A percentile compares a stretch with the other conserved stretches of the same genome.
phyloP scores from a whole-genome alignment of 1,140 invertebrate genomes.

The Stegodyphus mimosarum region DNA sequence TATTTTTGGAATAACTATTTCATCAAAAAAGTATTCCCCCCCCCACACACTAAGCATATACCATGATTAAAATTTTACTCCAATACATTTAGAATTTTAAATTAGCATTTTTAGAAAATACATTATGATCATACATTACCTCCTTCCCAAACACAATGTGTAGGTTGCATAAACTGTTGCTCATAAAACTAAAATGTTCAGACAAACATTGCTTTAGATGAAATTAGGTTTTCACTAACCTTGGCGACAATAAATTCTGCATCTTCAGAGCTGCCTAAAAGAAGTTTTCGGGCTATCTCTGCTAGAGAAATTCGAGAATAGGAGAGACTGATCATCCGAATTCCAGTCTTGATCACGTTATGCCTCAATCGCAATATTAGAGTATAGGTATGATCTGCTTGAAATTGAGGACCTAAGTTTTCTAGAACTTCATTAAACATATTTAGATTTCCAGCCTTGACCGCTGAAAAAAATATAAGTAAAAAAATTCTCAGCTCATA shows the following conservation, averaged over 20 bases:
- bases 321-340: conserved; percentile 94
- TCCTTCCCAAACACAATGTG: no score
- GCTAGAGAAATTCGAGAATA: conserved; percentile 96
- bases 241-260: conserved; percentile 99
- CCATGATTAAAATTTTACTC: no score
- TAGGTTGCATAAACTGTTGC: no score
- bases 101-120: no score
- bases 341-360: conserved; percentile 99
- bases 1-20: no score
- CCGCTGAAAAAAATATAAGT: conserved; percentile 74
- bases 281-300: conserved; percentile 94
- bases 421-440: conserved; percentile 94
- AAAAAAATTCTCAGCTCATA: conserved; percentile 31
- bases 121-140: no score
- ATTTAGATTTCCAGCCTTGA: conserved; percentile 92
- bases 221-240: conserved; percentile 65
- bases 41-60: no score
- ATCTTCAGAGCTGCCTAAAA: conserved; percentile 94
- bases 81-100: no score
- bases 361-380: conserved; percentile 93
- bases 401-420: conserved; percentile 87
- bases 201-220: no score
- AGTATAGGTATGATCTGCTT: conserved; percentile 91
- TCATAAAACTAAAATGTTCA: no score
- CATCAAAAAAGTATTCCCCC: no score